These are phyloP conservation scores for Epistrophe eligans DNA, from an alignment of 2,888 invertebrate species.

Conservation along the genomic window DNA sequence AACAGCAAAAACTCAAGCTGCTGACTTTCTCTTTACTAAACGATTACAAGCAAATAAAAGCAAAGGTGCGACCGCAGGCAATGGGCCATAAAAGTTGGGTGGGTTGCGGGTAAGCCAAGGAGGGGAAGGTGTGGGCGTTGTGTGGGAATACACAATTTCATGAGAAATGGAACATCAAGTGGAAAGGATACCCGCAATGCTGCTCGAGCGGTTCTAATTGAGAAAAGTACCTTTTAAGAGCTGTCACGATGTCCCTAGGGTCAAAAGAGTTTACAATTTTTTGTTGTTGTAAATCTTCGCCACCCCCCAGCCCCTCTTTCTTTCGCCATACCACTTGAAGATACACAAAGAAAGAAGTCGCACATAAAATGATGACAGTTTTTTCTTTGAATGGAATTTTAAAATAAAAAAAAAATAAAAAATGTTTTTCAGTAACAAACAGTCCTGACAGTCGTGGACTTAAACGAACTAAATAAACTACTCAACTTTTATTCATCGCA, in stretches of 20 bases:
- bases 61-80: conserved; percentile 56
- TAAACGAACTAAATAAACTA: conserved; percentile 22
- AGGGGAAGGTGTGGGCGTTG: background rate
- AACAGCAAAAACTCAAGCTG: conserved; percentile 29
- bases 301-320: background rate
- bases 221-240: conserved; percentile 70
- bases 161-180: conserved; percentile 58
- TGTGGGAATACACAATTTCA: conserved; percentile 30
- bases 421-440: conserved; percentile 21
- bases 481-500: conserved; percentile 40
- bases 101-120: background rate
- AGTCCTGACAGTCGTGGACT: background rate
- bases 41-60: conserved; percentile 60
- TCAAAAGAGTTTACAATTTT: conserved; percentile 58
- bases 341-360: conserved; percentile 22
- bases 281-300: conserved; percentile 13
- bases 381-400: conserved; percentile 20
- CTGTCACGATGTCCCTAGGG: conserved; percentile 64
- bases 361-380: conserved; percentile 57
- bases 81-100: conserved; percentile 32
- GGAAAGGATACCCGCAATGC: conserved; percentile 63
- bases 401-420: background rate
- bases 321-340: background rate
- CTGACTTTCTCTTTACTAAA: conserved; percentile 49
- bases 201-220: conserved; percentile 70